Evolutionary conservation across 64 coral and sea anemone species (phyloP).

Genomic region (Anthopleura sola): DNA sequence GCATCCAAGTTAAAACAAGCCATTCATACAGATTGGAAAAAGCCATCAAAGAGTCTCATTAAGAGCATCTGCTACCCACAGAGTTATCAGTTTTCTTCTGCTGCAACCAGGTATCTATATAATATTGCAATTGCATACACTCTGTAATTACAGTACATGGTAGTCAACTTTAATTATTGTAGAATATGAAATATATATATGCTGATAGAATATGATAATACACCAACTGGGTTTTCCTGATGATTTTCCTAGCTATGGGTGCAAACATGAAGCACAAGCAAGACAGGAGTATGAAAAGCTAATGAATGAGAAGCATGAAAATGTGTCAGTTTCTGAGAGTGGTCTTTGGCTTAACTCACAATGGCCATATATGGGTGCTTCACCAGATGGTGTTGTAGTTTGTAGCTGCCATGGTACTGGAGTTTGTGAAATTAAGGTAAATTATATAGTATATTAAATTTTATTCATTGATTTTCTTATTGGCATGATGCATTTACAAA

Average conservation of each 20-base stretch:
- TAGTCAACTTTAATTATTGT: too few relatives aligned
- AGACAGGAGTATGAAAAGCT: conserved; percentile 1
- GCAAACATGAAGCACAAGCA: conserved; percentile 15
- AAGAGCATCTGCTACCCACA: conserved; percentile 41
- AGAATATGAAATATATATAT: too few relatives aligned
- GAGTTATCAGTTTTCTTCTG: conserved; percentile 43
- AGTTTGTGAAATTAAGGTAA: conserved; percentile 25
- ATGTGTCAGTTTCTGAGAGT: conserved; percentile 25
- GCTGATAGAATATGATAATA: too few relatives aligned
- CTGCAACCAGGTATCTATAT: conserved; percentile 60
- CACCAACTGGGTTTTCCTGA: too few relatives aligned
- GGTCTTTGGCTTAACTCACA: conserved; percentile 29
- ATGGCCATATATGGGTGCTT: conserved; percentile 44
- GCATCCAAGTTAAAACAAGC: conserved; percentile 30
- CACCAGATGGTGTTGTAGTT: conserved; percentile 20
- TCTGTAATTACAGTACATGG: too few relatives aligned
- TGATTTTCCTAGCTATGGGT: too few relatives aligned
- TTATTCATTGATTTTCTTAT: too few relatives aligned
- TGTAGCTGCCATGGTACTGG: conserved; percentile 21
- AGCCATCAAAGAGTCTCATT: not conserved
- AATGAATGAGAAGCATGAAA: not conserved
- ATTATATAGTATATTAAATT: too few relatives aligned
- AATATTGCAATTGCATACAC: not conserved
- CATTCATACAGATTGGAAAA: conserved; percentile 2
- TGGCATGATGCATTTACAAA: too few relatives aligned